Base-by-base conservation (phyloP, 2,113 vertebrate species). In the Microtus pennsylvanicus region DNA sequence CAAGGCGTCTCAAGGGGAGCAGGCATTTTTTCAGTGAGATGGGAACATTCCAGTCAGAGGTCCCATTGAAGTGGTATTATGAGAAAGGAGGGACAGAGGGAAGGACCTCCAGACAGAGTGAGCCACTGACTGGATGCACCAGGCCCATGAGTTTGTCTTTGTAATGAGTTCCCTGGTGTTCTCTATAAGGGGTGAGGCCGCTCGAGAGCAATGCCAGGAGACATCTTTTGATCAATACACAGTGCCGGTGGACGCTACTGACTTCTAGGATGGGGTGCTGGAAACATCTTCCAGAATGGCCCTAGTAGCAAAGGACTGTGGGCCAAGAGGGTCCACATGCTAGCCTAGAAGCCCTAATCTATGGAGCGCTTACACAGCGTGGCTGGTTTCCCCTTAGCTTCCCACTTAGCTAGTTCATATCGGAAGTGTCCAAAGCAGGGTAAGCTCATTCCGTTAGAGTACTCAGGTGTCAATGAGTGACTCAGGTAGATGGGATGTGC, bases 321-420 rank as follows among this genome's bases (percentile, higher is more conserved):
- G 11, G 35, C 19, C 45, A 9, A 3, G 70, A 35, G 45, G 86
- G 52, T 52, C 89, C 45, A 1, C 6, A 30, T 3, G 81, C 77
- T n/a, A 22, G 30, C 6, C 38, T 30, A 83, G 47, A 83, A 83
- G 17, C 14, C 61, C 45, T 14, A 47, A 45, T 50, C 30, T 81
- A 12, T 16, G 52, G 76, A 61, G 35, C 61, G 1, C 9, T 55
- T 58, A 11, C 38, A 42, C 2, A 72, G 10, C 4, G 4, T 47
- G 11, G 22, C n/a, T 77, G 75, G 63, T 72, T 69, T 58, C 21
- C 63, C 55, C 42, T 33, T 75, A 33, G 24, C 11, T 91, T 86
- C 67, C 77, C 75, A 86, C 45, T 47, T 72, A 94, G 38, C 67
- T 94, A 77, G 38, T 65, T 96, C 89, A 76, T 17, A 26, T 80